These are phyloP conservation scores for Trichogramma pretiosum DNA, from an alignment of 1,140 invertebrate genomes.

Conservation along the genomic window DNA sequence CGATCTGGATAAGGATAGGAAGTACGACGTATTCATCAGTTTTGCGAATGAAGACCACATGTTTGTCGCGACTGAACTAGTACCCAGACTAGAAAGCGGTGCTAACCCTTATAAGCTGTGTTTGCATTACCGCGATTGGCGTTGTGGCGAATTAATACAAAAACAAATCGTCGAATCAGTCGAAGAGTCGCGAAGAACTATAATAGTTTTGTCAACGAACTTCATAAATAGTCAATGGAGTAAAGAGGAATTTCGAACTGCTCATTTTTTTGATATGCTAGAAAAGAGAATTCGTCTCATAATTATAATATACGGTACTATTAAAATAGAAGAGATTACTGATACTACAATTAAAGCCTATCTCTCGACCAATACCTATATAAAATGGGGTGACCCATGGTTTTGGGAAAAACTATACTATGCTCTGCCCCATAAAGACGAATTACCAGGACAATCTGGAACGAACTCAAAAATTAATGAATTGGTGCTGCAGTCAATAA, in stretches of 20 bases:
- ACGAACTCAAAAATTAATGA: no score
- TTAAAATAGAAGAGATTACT: slow-evolving; percentile 53
- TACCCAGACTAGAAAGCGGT: slow-evolving; percentile 57
- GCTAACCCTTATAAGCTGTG: slow-evolving; percentile 57
- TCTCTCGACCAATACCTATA: slow-evolving; percentile 75
- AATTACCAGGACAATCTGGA: slow-evolving; percentile 3
- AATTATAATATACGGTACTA: slow-evolving; percentile 68
- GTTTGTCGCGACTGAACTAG: slow-evolving; percentile 60
- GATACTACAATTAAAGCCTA: slow-evolving; percentile 70
- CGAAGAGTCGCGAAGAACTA: slow-evolving; percentile 65
- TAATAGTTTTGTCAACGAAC: slow-evolving; percentile 71
- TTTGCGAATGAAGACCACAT: slow-evolving; percentile 73
- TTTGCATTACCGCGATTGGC: slow-evolving; percentile 74
- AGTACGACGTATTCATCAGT: slow-evolving; percentile 80
- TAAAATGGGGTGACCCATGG: slow-evolving; percentile 76
- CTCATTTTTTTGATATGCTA: slow-evolving; percentile 68
- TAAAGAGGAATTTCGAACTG: slow-evolving; percentile 73
- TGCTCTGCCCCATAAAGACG: slow-evolving; percentile 52
- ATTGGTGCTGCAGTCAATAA: no score
- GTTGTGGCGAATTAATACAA: slow-evolving; percentile 59
- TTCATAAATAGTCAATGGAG: slow-evolving; percentile 80
- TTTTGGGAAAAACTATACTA: slow-evolving; percentile 80
- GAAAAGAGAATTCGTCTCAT: slow-evolving; percentile 66
- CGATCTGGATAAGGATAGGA: slow-evolving; percentile 66
- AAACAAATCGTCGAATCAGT: slow-evolving; percentile 72